Conservation (phyloP, 2,888 invertebrate species). For the Copidosoma aretas region DNA sequence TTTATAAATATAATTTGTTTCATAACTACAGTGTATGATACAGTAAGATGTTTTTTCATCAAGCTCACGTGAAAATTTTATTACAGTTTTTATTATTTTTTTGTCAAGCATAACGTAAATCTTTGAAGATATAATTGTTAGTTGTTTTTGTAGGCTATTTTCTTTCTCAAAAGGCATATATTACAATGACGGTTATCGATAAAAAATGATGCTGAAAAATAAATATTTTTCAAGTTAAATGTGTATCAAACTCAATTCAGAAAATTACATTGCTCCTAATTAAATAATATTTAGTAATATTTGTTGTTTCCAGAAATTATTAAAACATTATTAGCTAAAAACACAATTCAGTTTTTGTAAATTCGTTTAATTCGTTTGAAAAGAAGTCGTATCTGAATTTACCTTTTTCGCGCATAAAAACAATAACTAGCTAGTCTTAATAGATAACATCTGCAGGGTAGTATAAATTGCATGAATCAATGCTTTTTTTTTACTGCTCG, state of each 20-base stretch:
- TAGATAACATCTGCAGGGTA: too few relatives aligned
- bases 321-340: neutral
- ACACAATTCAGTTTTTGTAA: neutral
- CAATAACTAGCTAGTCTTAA: constrained; percentile 48
- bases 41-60: constrained; percentile 50
- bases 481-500: neutral
- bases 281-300: constrained; percentile 5
- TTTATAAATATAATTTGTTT: constrained; percentile 58
- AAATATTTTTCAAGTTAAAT: too few relatives aligned
- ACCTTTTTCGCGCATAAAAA: constrained; percentile 26
- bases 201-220: neutral
- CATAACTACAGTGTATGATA: constrained; percentile 56
- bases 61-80: constrained; percentile 41
- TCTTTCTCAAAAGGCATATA: neutral
- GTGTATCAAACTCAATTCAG: constrained; percentile 8
- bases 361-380: neutral
- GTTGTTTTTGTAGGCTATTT: neutral
- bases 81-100: constrained; percentile 29
- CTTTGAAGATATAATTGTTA: neutral
- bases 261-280: constrained; percentile 32
- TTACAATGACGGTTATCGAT: neutral
- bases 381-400: constrained; percentile 26
- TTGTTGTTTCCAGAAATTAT: neutral
- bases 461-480: constrained; percentile 26
- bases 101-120: constrained; percentile 8